These are phyloP conservation scores for Limnephilus lunatus DNA, from an alignment of 2,888 invertebrate genomes.

Conservation along the genomic window DNA sequence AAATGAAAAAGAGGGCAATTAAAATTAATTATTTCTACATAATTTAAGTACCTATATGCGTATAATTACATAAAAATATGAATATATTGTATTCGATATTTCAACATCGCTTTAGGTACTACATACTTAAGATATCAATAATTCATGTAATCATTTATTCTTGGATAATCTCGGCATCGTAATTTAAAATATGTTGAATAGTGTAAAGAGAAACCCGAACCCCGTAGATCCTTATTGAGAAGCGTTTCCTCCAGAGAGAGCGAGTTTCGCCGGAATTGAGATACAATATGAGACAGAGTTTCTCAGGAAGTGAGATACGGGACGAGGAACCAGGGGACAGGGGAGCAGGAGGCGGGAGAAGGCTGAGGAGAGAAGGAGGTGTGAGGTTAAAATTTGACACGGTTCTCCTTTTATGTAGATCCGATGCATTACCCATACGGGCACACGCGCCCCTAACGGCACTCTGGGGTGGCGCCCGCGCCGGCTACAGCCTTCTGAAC, in stretches of 20 bases:
- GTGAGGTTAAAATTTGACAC: constrained; percentile 66
- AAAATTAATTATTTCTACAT: too few species aligned
- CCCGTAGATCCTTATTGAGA: not conserved
- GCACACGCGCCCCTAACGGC: constrained; percentile 20
- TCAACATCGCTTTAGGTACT: not conserved
- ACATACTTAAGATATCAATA: not conserved
- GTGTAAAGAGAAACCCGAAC: not conserved
- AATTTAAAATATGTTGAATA: not conserved
- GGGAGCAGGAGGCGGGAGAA: not conserved
- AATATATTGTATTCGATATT: not conserved
- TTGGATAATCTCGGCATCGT: not conserved
- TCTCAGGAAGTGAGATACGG: not conserved
- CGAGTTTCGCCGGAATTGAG: constrained; percentile 3
- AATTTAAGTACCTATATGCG: too few species aligned
- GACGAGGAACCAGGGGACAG: not conserved
- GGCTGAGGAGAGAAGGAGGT: not conserved
- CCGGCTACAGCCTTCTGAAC: not conserved
- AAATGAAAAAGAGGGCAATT: too few species aligned
- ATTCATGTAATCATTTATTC: not conserved
- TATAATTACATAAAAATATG: too few species aligned
- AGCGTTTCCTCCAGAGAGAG: not conserved
- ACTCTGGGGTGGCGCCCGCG: not conserved
- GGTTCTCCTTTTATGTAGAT: constrained; percentile 65
- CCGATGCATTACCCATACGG: constrained; percentile 57
- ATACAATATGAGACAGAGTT: constrained; percentile 2